Percentiles rank a stretch among this genome's conserved stretches.
These are phyloP conservation scores for Hemicrepidius hirtus DNA, from an alignment of 2,888 invertebrate genomes.

Conservation along the genomic window DNA sequence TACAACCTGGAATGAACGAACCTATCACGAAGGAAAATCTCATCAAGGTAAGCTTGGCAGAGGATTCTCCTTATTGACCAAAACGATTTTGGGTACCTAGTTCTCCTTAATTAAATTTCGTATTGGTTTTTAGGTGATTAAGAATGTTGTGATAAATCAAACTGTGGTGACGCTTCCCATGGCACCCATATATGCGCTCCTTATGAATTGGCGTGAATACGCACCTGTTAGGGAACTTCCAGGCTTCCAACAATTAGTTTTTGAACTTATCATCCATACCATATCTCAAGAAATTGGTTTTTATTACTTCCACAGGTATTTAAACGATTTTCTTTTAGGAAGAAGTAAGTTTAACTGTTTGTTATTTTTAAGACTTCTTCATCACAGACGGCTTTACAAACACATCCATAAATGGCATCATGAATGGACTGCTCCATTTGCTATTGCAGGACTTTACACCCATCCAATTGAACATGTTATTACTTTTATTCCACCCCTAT, in stretches of 20 bases:
- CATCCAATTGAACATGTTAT: slow-evolving; percentile 87
- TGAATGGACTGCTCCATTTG: slow-evolving; percentile 91
- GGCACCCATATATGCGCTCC: slow-evolving; percentile 79
- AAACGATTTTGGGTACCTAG: too few species aligned
- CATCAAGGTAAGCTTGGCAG: slow-evolving; percentile 72
- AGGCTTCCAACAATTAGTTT: slow-evolving; percentile 85
- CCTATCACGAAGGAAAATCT: slow-evolving; percentile 80
- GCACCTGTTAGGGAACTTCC: slow-evolving; percentile 81
- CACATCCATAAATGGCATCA: slow-evolving; percentile 91
- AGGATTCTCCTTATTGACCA: too few species aligned
- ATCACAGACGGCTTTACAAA: slow-evolving; percentile 84
- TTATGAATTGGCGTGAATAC: slow-evolving; percentile 81
- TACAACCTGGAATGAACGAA: slow-evolving; percentile 87
- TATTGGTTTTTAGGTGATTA: slow-evolving; percentile 75
- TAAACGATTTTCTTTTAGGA: slow-evolving; percentile 18
- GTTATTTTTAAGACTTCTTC: slow-evolving; percentile 77
- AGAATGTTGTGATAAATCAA: slow-evolving; percentile 84
- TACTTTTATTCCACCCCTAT: slow-evolving; percentile 84
- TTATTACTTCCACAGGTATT: slow-evolving; percentile 87
- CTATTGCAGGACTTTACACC: slow-evolving; percentile 86
- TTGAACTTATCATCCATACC: slow-evolving; percentile 83
- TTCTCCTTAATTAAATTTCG: neutral
- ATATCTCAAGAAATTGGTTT: slow-evolving; percentile 87
- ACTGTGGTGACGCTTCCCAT: slow-evolving; percentile 79
- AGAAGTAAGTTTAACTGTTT: slow-evolving; percentile 63